phyloP scores from a whole-genome alignment of 2,797 vertebrate genomes.

The Spondyliosoma cantharus region DNA sequence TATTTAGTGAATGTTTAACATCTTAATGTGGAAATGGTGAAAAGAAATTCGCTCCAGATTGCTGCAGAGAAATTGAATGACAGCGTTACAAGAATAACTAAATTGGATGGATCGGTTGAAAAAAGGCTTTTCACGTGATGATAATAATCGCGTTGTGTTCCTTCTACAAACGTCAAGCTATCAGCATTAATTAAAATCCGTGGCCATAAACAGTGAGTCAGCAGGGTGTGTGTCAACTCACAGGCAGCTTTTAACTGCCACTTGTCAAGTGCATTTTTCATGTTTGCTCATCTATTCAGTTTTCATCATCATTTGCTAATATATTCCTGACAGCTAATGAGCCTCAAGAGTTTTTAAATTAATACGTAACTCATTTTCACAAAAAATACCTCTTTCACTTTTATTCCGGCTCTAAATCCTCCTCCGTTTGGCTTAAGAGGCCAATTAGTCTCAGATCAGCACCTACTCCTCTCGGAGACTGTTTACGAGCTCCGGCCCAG shows the following conservation, averaged over 20 bases:
- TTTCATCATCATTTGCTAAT: conserved; percentile 49
- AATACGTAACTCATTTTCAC: conserved; percentile 41
- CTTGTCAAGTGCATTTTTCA: conserved; percentile 43
- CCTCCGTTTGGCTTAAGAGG: conserved; percentile 65
- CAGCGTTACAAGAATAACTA: conserved; percentile 36
- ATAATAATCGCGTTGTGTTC: conserved; percentile 13
- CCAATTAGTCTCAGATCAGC: conserved; percentile 76
- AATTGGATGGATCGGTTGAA: conserved; percentile 31
- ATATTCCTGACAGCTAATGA: conserved; percentile 56
- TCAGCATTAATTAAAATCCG: conserved; percentile 48
- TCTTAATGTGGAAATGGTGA: conserved; percentile 5
- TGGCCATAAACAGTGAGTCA: conserved; percentile 57
- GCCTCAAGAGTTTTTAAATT: conserved; percentile 53
- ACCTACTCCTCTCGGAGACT: conserved; percentile 46
- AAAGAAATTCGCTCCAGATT: conserved; percentile 9
- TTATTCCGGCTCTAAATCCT: conserved; percentile 51
- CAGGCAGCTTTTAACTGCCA: conserved; percentile 31
- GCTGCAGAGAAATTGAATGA: conserved; percentile 1
- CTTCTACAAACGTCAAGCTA: conserved; percentile 24
- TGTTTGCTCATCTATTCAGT: conserved; percentile 31
- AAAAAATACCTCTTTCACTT: conserved; percentile 40
- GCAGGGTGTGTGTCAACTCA: conserved; percentile 43
- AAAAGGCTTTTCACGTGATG: not conserved
- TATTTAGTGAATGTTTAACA: conserved; percentile 40
- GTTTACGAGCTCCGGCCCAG: conserved; percentile 53